phyloP scores from a whole-genome alignment of 2,797 vertebrate genomes.

The Telmatherina bonti region DNA sequence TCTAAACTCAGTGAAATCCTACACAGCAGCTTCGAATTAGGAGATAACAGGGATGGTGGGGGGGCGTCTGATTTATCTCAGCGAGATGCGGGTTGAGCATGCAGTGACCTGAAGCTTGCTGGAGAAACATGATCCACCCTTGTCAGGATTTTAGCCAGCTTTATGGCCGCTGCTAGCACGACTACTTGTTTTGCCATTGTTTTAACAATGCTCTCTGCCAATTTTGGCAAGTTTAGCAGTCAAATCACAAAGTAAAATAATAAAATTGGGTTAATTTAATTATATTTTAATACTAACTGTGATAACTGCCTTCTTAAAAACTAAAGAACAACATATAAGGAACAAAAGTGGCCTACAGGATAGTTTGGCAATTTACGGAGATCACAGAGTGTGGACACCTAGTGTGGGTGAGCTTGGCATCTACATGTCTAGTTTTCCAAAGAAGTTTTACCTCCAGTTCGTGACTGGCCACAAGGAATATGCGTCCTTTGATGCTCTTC shows the following conservation, averaged over 20 bases:
- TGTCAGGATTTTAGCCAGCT: constrained; percentile 15
- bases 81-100: constrained; percentile 4
- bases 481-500: constrained; percentile 90
- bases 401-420: not conserved
- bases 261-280: not conserved
- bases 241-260: not conserved
- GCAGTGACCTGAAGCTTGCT: constrained; percentile 22
- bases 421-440: not conserved
- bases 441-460: constrained; percentile 88
- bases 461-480: constrained; percentile 92
- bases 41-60: not conserved
- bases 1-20: constrained; percentile 5
- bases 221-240: constrained; percentile 3
- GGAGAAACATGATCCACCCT: not conserved
- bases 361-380: too few species aligned
- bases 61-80: constrained; percentile 4
- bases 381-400: too few species aligned
- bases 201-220: not conserved
- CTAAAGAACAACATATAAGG: not conserved
- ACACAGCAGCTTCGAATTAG: not conserved
- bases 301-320: not conserved
- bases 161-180: not conserved
- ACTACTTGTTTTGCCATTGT: not conserved
- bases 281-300: not conserved
- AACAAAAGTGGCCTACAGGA: not conserved